These are phyloP conservation scores for Tinea trinotella DNA, from an alignment of 2,888 invertebrate species.

Conservation along the genomic window DNA sequence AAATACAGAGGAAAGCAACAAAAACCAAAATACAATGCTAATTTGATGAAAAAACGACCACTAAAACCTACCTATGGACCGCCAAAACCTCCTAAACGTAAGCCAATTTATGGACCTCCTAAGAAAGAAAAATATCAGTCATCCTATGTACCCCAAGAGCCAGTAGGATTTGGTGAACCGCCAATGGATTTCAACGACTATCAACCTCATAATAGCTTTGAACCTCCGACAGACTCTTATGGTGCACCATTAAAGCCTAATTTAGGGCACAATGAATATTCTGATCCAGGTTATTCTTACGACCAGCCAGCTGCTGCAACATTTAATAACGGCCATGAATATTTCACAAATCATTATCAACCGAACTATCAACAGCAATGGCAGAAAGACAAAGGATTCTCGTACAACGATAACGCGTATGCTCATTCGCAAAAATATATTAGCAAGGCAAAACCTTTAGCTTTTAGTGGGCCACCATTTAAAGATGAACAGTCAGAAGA, in stretches of 20 bases:
- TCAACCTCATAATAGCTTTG: conserved; percentile 31
- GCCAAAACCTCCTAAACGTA: conserved; percentile 27
- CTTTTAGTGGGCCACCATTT: background rate
- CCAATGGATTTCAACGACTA: conserved; percentile 32
- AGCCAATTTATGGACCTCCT: conserved; percentile 32
- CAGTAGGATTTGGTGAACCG: conserved; percentile 49
- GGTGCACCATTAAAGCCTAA: conserved; percentile 35
- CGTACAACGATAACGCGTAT: conserved; percentile 31
- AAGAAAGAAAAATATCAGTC: conserved; percentile 26
- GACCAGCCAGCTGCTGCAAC: conserved; percentile 22
- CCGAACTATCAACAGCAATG: conserved; percentile 22
- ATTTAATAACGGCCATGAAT: background rate
- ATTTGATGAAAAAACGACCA: conserved; percentile 29
- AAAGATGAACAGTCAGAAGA: conserved; percentile 13
- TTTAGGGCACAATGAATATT: conserved; percentile 19
- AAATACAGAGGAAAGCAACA: conserved; percentile 34
- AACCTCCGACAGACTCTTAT: conserved; percentile 47
- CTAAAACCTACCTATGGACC: conserved; percentile 21
- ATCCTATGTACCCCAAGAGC: conserved; percentile 29
- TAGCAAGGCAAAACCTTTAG: conserved; percentile 1
- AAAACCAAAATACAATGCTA: conserved; percentile 33
- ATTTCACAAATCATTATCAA: background rate
- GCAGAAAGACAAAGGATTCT: conserved; percentile 29
- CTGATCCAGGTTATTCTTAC: conserved; percentile 23
- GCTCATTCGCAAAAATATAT: conserved; percentile 34